Evolutionary conservation across 2,797 vertebrate genomes (phyloP).

Genomic region (Apogon talboti): DNA sequence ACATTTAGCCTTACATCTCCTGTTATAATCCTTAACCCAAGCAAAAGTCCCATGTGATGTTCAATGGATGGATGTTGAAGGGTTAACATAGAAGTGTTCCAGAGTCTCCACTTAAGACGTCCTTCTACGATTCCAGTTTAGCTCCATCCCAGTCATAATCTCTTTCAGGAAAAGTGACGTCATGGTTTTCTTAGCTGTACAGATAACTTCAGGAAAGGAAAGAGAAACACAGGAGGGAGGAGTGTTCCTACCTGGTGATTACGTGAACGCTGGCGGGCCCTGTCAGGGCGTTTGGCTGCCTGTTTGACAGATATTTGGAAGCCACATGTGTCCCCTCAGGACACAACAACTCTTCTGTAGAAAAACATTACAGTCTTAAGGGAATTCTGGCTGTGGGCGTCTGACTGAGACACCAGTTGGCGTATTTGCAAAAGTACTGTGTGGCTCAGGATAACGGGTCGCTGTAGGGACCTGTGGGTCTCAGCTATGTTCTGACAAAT

Average conservation of each 20-base stretch:
- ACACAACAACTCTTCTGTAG: not conserved
- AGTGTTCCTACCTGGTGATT: slow-evolving; percentile 18
- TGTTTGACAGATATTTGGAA: slow-evolving; percentile 29
- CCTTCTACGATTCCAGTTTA: not conserved
- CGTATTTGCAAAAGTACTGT: not conserved
- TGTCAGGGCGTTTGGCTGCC: slow-evolving; percentile 17
- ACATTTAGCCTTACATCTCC: too few relatives aligned
- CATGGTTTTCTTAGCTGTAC: not conserved
- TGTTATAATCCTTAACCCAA: too few relatives aligned
- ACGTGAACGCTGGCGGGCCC: slow-evolving; percentile 27
- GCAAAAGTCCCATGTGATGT: too few relatives aligned
- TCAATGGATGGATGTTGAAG: too few relatives aligned
- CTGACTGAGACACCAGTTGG: not conserved
- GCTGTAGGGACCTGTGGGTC: not conserved
- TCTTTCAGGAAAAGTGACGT: not conserved
- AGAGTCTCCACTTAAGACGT: too few relatives aligned
- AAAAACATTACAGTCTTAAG: slow-evolving; percentile 18
- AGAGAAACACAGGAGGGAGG: slow-evolving; percentile 8
- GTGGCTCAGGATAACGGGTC: not conserved
- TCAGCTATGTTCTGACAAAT: slow-evolving; percentile 21
- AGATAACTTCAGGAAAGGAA: slow-evolving; percentile 25
- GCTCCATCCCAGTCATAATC: not conserved
- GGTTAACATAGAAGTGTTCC: too few relatives aligned
- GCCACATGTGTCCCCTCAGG: slow-evolving; percentile 28
- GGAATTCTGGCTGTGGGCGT: not conserved